These are phyloP conservation scores for Agriopis marginaria DNA, from an alignment of 2,888 invertebrate genomes.

Conservation along the genomic window DNA sequence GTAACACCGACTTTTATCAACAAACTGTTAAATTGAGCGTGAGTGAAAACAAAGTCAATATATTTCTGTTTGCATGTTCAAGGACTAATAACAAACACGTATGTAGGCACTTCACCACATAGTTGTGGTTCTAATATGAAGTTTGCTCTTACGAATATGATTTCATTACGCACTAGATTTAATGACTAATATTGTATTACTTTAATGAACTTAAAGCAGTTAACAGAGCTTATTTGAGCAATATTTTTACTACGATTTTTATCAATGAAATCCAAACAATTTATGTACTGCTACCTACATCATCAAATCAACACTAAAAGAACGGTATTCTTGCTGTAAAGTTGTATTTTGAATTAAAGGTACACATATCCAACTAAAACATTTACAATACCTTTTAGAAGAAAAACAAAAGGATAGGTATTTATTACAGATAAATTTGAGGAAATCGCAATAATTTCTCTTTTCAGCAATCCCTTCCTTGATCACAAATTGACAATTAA, in stretches of 20 bases:
- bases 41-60: slow-evolving; percentile 6
- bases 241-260: neutral
- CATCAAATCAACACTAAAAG: neutral
- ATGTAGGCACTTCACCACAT: neutral
- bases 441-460: slow-evolving; percentile 35
- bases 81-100: slow-evolving; percentile 19
- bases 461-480: slow-evolving; percentile 15
- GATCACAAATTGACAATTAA: slow-evolving; percentile 12
- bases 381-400: neutral
- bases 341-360: neutral
- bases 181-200: neutral
- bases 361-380: neutral
- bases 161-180: neutral
- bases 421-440: slow-evolving; percentile 3
- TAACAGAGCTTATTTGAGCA: neutral
- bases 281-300: too few relatives aligned
- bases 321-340: too few relatives aligned
- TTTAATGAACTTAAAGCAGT: neutral
- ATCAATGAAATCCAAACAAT: neutral
- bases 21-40: neutral
- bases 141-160: neutral
- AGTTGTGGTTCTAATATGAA: neutral
- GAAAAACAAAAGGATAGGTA: neutral
- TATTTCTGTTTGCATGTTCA: slow-evolving; percentile 18
- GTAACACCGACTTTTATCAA: neutral